These are phyloP conservation scores for Morone saxatilis DNA, from an alignment of 2,113 vertebrate genomes.

Conservation along the genomic window DNA sequence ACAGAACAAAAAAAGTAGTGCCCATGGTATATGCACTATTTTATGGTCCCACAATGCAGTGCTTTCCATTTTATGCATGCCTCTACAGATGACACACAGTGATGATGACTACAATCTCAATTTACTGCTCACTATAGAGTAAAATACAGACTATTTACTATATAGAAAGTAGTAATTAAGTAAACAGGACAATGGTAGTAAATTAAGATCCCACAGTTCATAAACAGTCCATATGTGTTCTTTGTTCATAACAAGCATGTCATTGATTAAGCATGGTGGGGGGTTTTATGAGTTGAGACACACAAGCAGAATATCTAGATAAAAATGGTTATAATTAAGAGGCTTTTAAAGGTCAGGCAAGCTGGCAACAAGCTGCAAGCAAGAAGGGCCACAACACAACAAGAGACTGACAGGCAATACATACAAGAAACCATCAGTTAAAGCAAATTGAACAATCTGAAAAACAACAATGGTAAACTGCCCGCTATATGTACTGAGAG, in stretches of 20 bases:
- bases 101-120: not conserved
- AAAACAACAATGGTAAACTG: slow-evolving; percentile 8
- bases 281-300: not conserved
- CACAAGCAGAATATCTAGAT: not conserved
- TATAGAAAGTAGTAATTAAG: not conserved
- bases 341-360: slow-evolving; percentile 8
- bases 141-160: not conserved
- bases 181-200: not conserved
- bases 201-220: not conserved
- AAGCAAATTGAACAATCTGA: not conserved
- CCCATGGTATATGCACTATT: not conserved
- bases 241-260: not conserved
- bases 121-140: not conserved
- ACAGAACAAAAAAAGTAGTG: no score
- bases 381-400: not conserved
- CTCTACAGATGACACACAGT: not conserved
- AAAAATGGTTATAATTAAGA: not conserved
- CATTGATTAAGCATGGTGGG: not conserved
- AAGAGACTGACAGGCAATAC: not conserved
- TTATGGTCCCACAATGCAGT: not conserved
- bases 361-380: not conserved
- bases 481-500: slow-evolving; percentile 4
- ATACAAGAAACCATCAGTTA: not conserved
- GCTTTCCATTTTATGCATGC: not conserved
- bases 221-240: not conserved